These are phyloP conservation scores for Yponomeuta malinellus DNA, from an alignment of 2,888 invertebrate genomes.

Conservation along the genomic window DNA sequence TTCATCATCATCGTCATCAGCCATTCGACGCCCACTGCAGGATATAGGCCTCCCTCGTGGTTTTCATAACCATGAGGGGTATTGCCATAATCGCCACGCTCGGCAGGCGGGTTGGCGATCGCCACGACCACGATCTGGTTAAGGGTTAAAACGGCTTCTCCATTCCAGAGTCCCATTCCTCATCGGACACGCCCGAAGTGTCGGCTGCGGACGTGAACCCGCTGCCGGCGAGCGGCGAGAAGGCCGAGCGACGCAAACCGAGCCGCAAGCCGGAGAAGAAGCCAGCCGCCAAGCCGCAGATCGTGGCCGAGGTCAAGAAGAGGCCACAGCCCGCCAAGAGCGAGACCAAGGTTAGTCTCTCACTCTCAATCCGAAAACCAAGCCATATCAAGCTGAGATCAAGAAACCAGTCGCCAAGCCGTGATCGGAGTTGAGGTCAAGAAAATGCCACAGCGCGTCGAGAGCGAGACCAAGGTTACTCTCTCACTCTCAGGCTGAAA, in stretches of 20 bases:
- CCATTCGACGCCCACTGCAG: no score
- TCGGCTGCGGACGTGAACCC: not conserved
- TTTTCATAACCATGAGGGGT: no score
- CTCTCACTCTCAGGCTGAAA: no score
- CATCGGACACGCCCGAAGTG: not conserved
- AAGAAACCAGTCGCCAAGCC: slow-evolving; percentile 18
- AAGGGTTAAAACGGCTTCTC: no score
- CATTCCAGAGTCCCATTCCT: not conserved
- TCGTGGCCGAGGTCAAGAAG: slow-evolving; percentile 21
- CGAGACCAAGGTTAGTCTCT: slow-evolving; percentile 26
- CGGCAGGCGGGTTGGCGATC: no score
- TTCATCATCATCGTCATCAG: no score
- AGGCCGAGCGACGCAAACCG: slow-evolving; percentile 26
- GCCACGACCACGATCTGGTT: no score
- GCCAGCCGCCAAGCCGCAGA: slow-evolving; percentile 26
- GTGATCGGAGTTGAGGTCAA: slow-evolving; percentile 25
- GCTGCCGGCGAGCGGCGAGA: slow-evolving; percentile 23
- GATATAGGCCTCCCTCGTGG: no score
- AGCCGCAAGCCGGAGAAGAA: slow-evolving; percentile 23
- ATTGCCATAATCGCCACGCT: no score
- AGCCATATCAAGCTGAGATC: no score
- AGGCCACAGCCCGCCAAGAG: slow-evolving; percentile 26
- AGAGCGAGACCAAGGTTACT: slow-evolving; percentile 29
- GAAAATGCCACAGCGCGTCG: slow-evolving; percentile 22
- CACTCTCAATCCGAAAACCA: no score